Evolutionary conservation across 2,888 invertebrate species (phyloP).

Genomic region (Pollenia amentaria): DNA sequence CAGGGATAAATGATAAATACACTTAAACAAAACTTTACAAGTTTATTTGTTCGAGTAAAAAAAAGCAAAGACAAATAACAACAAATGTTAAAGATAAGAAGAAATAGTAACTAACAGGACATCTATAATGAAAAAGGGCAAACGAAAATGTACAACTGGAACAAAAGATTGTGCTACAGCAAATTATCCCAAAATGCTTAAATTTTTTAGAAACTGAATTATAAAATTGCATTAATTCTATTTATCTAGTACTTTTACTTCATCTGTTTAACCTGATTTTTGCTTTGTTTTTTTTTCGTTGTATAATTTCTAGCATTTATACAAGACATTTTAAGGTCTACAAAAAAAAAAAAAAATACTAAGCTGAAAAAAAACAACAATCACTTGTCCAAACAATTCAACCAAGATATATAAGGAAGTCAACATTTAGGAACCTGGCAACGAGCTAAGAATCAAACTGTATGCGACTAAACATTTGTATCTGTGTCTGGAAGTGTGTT

Average conservation of each 20-base stretch:
- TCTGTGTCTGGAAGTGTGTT: slow-evolving; percentile 1
- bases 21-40: slow-evolving; percentile 36
- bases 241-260: not conserved
- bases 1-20: slow-evolving; percentile 38
- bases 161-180: too few species aligned
- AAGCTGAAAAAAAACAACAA: slow-evolving; percentile 36
- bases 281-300: slow-evolving; percentile 2
- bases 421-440: slow-evolving; percentile 55
- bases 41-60: not conserved
- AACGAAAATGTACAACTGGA: too few species aligned
- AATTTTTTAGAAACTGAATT: too few species aligned
- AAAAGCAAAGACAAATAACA: not conserved
- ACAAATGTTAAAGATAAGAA: not conserved
- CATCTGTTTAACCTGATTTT: not conserved
- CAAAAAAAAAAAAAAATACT: slow-evolving; percentile 16
- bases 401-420: slow-evolving; percentile 58
- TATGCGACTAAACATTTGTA: slow-evolving; percentile 1
- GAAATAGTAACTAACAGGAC: too few species aligned
- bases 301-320: not conserved
- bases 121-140: too few species aligned
- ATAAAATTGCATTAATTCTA: too few species aligned
- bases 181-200: too few species aligned
- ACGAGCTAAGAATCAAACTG: slow-evolving; percentile 20
- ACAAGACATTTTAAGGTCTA: slow-evolving; percentile 11
- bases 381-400: slow-evolving; percentile 68